Evolutionary conservation across 1,140 invertebrate genomes (phyloP), one percentile per base, ranked within the genome.

Genomic region (Mesaphorura yosii): DNA sequence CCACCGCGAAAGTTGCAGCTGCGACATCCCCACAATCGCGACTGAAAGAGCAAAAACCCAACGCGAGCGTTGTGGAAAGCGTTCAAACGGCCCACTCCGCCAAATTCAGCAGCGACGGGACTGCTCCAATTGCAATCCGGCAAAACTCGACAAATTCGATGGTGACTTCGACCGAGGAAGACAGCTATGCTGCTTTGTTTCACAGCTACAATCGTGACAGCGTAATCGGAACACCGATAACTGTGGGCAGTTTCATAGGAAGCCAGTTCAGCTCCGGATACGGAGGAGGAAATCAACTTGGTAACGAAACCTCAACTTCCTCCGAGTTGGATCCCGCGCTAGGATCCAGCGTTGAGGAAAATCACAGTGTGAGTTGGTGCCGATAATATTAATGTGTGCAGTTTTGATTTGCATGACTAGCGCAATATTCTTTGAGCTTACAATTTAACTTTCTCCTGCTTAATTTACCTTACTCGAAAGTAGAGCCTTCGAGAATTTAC

Each of bases 341-440:
- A 12, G 39, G 40, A 19, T 53, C 51, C 3, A 28, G 17, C 41
- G n/a, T 15, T 47, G 39, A 53, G 46, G 56, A 58, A 48, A 53
- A 53, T 51, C 56, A 47, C 56, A 53, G 27, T 12, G 56, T 58
- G 40, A 58, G 56, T 57, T 3, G 38, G n/a, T 10, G 31, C n/a
- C 31, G n/a, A n/a, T n/a, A n/a, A n/a, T n/a, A n/a, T n/a, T n/a
- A n/a, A n/a, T n/a, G n/a, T n/a, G n/a, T n/a, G n/a, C n/a, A n/a
- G n/a, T n/a, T n/a, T n/a, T n/a, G n/a, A n/a, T n/a, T n/a, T n/a
- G n/a, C n/a, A n/a, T n/a, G n/a, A n/a, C n/a, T n/a, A n/a, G n/a
- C n/a, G n/a, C n/a, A n/a, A n/a, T n/a, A n/a, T n/a, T n/a, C n/a
- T n/a, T n/a, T n/a, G n/a, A n/a, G n/a, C n/a, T n/a, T n/a, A n/a